Conservation (phyloP, 2,888 invertebrate species). For the Amiota communis region DNA sequence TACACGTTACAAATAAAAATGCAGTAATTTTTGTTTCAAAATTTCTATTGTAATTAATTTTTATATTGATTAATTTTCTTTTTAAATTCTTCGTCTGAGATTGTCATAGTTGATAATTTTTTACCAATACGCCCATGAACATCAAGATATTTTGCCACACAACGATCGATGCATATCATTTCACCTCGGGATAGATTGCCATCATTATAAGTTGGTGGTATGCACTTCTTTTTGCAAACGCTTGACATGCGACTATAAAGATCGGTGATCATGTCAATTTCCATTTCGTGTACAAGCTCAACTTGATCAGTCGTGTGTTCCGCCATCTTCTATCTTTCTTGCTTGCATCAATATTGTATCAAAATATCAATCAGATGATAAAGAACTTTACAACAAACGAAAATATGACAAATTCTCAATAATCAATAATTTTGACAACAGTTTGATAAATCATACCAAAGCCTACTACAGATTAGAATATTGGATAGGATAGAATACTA, state of each 20-base stretch:
- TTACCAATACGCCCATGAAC: conserved; percentile 97
- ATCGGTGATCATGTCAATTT: conserved; percentile 99
- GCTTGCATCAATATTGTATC: too few relatives aligned
- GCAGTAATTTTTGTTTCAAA: conserved; percentile 28
- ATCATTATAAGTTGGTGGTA: conserved; percentile 92
- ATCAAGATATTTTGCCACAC: conserved; percentile 97
- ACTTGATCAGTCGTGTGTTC: conserved; percentile 74
- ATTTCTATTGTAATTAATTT: conserved; percentile 11
- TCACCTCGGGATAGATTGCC: conserved; percentile 96
- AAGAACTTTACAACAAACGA: too few relatives aligned
- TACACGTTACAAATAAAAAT: not conserved
- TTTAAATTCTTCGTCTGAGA: conserved; percentile 84
- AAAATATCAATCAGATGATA: too few relatives aligned
- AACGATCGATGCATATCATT: conserved; percentile 96
- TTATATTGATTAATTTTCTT: conserved; percentile 71
- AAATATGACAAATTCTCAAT: too few relatives aligned
- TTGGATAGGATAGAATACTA: too few relatives aligned
- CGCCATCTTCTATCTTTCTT: too few relatives aligned
- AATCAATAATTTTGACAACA: too few relatives aligned
- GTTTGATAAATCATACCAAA: too few relatives aligned
- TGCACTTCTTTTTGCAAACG: conserved; percentile 95
- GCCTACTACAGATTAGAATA: too few relatives aligned
- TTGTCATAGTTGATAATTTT: conserved; percentile 91
- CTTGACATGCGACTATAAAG: conserved; percentile 96
- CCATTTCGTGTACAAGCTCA: conserved; percentile 93